Evolutionary conservation across 2,113 vertebrate species (phyloP), one percentile per base, ranked within the genome.

Genomic region (Delphinapterus leucas): DNA sequence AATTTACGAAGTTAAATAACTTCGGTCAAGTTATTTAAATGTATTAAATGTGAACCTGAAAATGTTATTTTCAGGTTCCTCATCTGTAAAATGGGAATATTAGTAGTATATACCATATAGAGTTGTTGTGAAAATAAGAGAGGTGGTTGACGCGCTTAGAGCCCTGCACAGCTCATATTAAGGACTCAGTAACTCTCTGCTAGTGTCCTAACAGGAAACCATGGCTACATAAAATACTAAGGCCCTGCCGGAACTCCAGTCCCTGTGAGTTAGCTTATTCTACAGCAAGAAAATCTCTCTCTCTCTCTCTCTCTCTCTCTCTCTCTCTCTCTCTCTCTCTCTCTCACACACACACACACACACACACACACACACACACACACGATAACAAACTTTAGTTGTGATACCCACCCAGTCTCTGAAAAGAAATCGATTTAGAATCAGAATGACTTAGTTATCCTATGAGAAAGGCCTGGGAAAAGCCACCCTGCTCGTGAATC

Each of bases 361-460:
- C 76, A 53, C 53, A 82, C n/a, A 38, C 36, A 55, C 60, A 65
- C 17, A 49, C 6, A 33, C 25, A 41, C 6, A 33, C 8, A 41
- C 2, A 67, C 1, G 1, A 23, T 38, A 23, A 53, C 26, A 38
- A 58, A 41, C 5, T 25, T 58, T 44, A 15, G 0, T 70, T 17
- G 38, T 77, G 47, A 81, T 33, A 44, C 33, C n/a, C 47, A 44
- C 33, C n/a, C 53, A 7, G 13, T 77, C 6, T 76, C 84, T 61
- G 28, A 94, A 8, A 87, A 94, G 49, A 93, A 91, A 60, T 61
- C 68, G 47, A 89, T 83, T 91, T 89, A 89, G 67, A 90, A 90
- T 77, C 36, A 55, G 44, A 73, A 71, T 41, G 76, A 71, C 41
- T 86, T 76, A 53, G 23, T n/a, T 85, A 15, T 31, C 20, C 28